phyloP scores from a whole-genome alignment of 2,888 invertebrate genomes.

The Drosophila histrio region DNA sequence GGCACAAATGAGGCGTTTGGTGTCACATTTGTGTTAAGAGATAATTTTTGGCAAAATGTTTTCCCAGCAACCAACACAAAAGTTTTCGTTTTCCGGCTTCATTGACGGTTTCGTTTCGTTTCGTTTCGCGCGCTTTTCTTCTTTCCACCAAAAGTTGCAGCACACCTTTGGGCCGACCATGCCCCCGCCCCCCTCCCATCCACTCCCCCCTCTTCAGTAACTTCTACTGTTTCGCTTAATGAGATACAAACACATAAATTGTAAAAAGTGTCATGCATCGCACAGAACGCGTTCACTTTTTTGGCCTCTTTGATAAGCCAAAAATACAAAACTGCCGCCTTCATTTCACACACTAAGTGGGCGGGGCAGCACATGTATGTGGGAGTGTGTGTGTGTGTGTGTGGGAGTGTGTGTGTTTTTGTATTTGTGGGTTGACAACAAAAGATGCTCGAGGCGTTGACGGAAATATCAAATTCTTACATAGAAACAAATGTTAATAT shows the following conservation, averaged over 20 bases:
- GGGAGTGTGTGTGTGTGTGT: slow-evolving; percentile 9
- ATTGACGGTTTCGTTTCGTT: slow-evolving; percentile 28
- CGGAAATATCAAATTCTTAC: slow-evolving; percentile 74
- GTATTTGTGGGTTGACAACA: slow-evolving; percentile 16
- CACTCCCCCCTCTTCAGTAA: neutral
- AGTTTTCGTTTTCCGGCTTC: slow-evolving; percentile 53
- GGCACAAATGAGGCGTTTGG: slow-evolving; percentile 44
- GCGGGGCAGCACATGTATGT: slow-evolving; percentile 16
- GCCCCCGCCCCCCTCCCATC: neutral
- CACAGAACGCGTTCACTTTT: slow-evolving; percentile 73
- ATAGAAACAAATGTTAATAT: neutral
- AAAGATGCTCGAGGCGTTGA: slow-evolving; percentile 73
- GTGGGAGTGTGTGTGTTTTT: slow-evolving; percentile 9
- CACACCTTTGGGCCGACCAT: slow-evolving; percentile 58
- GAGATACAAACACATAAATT: slow-evolving; percentile 84
- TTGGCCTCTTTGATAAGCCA: slow-evolving; percentile 78
- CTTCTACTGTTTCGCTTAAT: slow-evolving; percentile 71
- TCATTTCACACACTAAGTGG: slow-evolving; percentile 36
- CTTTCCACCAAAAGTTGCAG: slow-evolving; percentile 45
- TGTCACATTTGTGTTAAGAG: slow-evolving; percentile 78
- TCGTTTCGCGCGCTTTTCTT: neutral
- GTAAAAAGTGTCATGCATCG: slow-evolving; percentile 82
- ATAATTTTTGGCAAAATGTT: slow-evolving; percentile 75
- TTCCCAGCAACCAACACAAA: slow-evolving; percentile 43
- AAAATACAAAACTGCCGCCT: slow-evolving; percentile 46